phyloP scores from a whole-genome alignment of 2,888 invertebrate species.

The Pristionchus maxplancki region DNA sequence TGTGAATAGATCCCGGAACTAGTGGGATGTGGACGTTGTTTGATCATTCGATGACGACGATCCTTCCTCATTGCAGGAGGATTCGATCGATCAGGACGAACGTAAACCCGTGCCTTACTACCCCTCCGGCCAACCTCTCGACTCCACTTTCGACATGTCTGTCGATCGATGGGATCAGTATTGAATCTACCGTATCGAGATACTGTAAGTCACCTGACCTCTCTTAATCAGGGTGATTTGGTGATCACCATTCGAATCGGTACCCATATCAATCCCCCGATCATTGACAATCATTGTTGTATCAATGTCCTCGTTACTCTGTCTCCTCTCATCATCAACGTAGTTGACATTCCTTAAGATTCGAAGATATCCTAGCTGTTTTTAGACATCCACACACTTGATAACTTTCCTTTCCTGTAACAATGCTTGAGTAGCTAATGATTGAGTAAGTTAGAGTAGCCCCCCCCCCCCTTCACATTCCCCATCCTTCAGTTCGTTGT shows the following conservation, averaged over 20 bases:
- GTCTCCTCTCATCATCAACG: neutral
- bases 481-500: neutral
- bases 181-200: slow-evolving; percentile 29
- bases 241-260: neutral
- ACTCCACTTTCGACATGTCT: slow-evolving; percentile 50
- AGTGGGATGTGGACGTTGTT: neutral
- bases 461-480: too few species aligned
- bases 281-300: neutral
- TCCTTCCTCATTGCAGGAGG: slow-evolving; percentile 4
- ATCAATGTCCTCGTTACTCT: neutral
- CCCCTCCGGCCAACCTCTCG: slow-evolving; percentile 40
- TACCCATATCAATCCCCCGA: neutral
- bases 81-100: neutral
- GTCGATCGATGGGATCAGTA: slow-evolving; percentile 52
- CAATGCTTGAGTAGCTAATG: slow-evolving; percentile 14
- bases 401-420: slow-evolving; percentile 1
- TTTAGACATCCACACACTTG: neutral
- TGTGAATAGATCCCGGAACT: neutral
- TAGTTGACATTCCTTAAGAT: neutral
- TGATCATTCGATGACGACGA: neutral
- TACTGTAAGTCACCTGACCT: slow-evolving; percentile 12
- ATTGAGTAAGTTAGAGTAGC: neutral
- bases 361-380: neutral
- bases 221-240: neutral
- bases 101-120: slow-evolving; percentile 30